Evolutionary conservation across 2,888 invertebrate species (phyloP).

Genomic region (Pseudoips prasinana): DNA sequence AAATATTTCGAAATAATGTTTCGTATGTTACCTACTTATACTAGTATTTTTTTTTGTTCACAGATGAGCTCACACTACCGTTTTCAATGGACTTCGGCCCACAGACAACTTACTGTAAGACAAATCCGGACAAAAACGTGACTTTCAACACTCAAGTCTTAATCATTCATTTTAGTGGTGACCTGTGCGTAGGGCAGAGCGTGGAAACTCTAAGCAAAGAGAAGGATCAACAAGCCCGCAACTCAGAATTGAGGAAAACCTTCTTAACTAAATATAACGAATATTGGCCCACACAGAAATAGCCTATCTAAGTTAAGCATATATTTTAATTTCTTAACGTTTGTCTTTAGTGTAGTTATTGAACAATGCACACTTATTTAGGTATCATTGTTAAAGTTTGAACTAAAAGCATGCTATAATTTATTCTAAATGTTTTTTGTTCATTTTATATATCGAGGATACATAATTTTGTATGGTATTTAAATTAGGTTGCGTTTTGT

Average conservation of each 20-base stretch:
- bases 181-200: constrained; percentile 75
- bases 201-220: constrained; percentile 84
- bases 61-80: constrained; percentile 52
- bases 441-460: constrained; percentile 32
- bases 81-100: constrained; percentile 60
- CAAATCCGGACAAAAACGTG: constrained; percentile 68
- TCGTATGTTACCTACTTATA: too few relatives aligned
- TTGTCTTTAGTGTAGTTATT: constrained; percentile 39
- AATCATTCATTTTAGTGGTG: constrained; percentile 84
- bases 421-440: too few relatives aligned
- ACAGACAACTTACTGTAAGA: constrained; percentile 58
- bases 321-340: constrained; percentile 34
- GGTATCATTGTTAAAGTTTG: constrained; percentile 27
- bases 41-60: too few relatives aligned
- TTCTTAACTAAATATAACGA: constrained; percentile 75
- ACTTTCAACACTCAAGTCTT: constrained; percentile 81
- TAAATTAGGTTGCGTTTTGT: constrained; percentile 43
- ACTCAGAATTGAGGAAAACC: constrained; percentile 83
- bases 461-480: constrained; percentile 37
- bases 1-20: too few relatives aligned
- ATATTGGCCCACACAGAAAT: constrained; percentile 72
- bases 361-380: too few relatives aligned
- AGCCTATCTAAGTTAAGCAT: constrained; percentile 48
- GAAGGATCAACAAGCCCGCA: constrained; percentile 84
- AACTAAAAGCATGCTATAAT: constrained; percentile 31